These are phyloP conservation scores for Brachypteracias leptosomus DNA, from an alignment of 2,113 vertebrate species.

Conservation along the genomic window DNA sequence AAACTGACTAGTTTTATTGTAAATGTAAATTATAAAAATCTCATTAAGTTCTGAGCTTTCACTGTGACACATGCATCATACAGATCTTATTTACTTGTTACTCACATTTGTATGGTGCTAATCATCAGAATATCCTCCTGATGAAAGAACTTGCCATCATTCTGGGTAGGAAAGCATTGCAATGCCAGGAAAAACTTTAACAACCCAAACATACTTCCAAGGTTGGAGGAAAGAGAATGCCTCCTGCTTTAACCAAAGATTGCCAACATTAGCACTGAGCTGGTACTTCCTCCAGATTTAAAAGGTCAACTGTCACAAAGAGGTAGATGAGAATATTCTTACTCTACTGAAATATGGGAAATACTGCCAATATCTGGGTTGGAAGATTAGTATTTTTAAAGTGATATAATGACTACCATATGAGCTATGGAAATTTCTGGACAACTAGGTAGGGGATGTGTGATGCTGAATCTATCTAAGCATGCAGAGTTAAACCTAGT, in stretches of 20 bases:
- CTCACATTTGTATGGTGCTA: not conserved
- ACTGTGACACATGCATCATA: not conserved
- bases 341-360: not conserved
- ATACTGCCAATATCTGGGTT: not conserved
- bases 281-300: not conserved
- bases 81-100: not conserved
- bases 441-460: not conserved
- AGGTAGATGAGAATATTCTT: not conserved
- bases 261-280: not conserved
- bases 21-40: not conserved
- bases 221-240: not conserved
- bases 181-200: not conserved
- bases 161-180: not conserved
- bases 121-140: not conserved
- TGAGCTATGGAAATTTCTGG: not conserved
- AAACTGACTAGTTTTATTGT: not conserved
- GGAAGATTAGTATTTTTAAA: not conserved
- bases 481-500: not conserved
- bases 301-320: not conserved
- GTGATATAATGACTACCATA: not conserved
- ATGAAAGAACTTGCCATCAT: not conserved
- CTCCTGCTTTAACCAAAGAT: not conserved
- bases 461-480: not conserved
- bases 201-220: not conserved
- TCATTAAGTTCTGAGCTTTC: slow-evolving; percentile 1